These are phyloP conservation scores for Phycodurus eques DNA, from an alignment of 2,113 vertebrate genomes.

Conservation along the genomic window DNA sequence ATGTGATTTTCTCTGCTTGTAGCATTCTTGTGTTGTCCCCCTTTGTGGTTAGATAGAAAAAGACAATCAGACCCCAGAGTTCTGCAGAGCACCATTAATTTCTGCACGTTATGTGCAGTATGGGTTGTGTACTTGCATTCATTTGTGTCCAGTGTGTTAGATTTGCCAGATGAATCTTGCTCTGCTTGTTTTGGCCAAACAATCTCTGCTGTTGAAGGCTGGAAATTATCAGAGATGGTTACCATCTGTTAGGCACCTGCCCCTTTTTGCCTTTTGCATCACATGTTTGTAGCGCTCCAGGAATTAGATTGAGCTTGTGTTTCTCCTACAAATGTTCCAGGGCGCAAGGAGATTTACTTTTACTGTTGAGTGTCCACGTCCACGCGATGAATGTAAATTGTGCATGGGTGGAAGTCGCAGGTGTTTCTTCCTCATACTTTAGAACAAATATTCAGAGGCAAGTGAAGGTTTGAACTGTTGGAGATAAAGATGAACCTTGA, in stretches of 20 bases:
- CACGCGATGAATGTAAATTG: slow-evolving; percentile 72
- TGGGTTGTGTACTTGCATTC: slow-evolving; percentile 26
- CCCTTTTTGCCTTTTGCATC: slow-evolving; percentile 15
- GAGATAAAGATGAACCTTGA: slow-evolving; percentile 25
- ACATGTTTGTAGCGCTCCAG: slow-evolving; percentile 21
- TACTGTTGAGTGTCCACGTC: slow-evolving; percentile 39
- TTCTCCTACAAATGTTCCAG: slow-evolving; percentile 31
- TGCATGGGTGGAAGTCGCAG: slow-evolving; percentile 37
- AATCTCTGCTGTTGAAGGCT: slow-evolving; percentile 13
- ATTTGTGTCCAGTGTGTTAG: slow-evolving; percentile 4
- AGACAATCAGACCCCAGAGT: slow-evolving; percentile 63
- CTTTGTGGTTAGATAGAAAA: slow-evolving; percentile 23
- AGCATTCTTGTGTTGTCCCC: not conserved
- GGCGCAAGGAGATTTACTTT: slow-evolving; percentile 38
- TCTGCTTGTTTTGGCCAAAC: slow-evolving; percentile 18
- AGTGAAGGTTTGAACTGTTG: slow-evolving; percentile 5
- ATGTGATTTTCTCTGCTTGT: slow-evolving; percentile 19
- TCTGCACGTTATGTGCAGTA: slow-evolving; percentile 11
- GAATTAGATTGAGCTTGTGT: slow-evolving; percentile 28
- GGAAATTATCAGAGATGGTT: slow-evolving; percentile 7
- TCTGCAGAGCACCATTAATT: slow-evolving; percentile 20
- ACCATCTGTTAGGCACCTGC: not conserved
- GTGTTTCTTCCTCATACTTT: slow-evolving; percentile 15
- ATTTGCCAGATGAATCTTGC: slow-evolving; percentile 16
- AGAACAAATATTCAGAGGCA: not conserved